Evolutionary conservation across 1,140 invertebrate species (phyloP).

Genomic region (Heliconius congener): DNA sequence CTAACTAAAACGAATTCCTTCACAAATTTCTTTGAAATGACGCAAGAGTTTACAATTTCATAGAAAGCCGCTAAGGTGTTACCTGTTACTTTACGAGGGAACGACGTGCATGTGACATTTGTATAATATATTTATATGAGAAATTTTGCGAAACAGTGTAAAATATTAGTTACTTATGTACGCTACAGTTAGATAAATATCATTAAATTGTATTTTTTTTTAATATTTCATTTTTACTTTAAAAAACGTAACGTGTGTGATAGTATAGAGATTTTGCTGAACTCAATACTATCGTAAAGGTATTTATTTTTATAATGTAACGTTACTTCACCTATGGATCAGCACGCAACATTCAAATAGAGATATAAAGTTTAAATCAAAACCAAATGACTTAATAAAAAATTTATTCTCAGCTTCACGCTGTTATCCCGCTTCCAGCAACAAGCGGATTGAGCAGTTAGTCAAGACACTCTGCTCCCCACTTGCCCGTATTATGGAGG

Average conservation of each 20-base stretch:
- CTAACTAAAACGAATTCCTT: neutral
- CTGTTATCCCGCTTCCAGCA: too few relatives aligned
- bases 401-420: too few relatives aligned
- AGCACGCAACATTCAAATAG: too few relatives aligned
- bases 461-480: too few relatives aligned
- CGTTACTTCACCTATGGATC: too few relatives aligned
- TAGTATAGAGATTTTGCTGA: too few relatives aligned
- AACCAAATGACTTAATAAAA: too few relatives aligned
- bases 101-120: constrained; percentile 44
- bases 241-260: neutral
- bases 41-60: constrained; percentile 43
- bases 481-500: too few relatives aligned
- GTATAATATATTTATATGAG: constrained; percentile 47
- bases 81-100: constrained; percentile 40
- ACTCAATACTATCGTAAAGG: too few relatives aligned
- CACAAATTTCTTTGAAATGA: constrained; percentile 48
- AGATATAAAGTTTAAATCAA: too few relatives aligned
- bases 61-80: constrained; percentile 55
- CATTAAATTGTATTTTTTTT: neutral
- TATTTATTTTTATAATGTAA: too few relatives aligned
- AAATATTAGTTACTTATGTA: constrained; percentile 20
- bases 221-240: neutral
- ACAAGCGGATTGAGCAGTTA: too few relatives aligned
- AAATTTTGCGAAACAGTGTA: constrained; percentile 48
- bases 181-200: constrained; percentile 2